A percentile compares a stretch with the other conserved stretches of the same genome.
phyloP scores from a whole-genome alignment of 1,140 invertebrate species.

The Hyphantria cunea region DNA sequence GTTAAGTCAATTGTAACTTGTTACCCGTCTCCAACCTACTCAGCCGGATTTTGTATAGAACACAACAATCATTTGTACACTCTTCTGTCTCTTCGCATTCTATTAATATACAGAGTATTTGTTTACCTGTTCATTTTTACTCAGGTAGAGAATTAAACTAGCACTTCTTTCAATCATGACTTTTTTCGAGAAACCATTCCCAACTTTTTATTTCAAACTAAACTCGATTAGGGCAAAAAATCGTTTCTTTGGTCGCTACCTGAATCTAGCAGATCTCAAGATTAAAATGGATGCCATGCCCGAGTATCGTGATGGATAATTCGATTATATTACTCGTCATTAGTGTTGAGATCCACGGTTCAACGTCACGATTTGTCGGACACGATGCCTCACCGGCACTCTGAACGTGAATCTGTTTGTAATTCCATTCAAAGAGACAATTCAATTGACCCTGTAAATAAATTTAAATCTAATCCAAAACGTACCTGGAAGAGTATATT shows the following conservation, averaged over 20 bases:
- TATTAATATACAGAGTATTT: constrained; percentile 8
- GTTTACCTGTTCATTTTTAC: constrained; percentile 17
- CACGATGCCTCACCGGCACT: constrained; percentile 16
- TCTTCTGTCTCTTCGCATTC: not conserved
- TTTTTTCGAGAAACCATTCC: not conserved
- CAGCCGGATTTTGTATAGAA: too few relatives aligned
- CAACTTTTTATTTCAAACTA: not conserved
- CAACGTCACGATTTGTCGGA: constrained; percentile 30
- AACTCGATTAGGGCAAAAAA: constrained; percentile 8
- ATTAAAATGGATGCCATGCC: constrained; percentile 28
- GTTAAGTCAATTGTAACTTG: too few relatives aligned
- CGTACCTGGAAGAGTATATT: not conserved
- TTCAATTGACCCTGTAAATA: constrained; percentile 5
- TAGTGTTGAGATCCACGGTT: constrained; percentile 33
- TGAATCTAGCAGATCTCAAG: constrained; percentile 33
- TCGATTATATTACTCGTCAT: constrained; percentile 44
- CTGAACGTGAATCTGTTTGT: constrained; percentile 15
- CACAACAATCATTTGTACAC: too few relatives aligned
- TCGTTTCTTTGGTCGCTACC: constrained; percentile 32
- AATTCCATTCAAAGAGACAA: constrained; percentile 17
- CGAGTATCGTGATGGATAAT: constrained; percentile 42
- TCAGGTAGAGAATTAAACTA: constrained; percentile 20
- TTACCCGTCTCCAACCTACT: too few relatives aligned
- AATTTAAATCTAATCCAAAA: constrained; percentile 14
- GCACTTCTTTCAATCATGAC: constrained; percentile 13